Evolutionary conservation across 2,113 vertebrate species (phyloP).

Genomic region (Pachycephala philippinensis): DNA sequence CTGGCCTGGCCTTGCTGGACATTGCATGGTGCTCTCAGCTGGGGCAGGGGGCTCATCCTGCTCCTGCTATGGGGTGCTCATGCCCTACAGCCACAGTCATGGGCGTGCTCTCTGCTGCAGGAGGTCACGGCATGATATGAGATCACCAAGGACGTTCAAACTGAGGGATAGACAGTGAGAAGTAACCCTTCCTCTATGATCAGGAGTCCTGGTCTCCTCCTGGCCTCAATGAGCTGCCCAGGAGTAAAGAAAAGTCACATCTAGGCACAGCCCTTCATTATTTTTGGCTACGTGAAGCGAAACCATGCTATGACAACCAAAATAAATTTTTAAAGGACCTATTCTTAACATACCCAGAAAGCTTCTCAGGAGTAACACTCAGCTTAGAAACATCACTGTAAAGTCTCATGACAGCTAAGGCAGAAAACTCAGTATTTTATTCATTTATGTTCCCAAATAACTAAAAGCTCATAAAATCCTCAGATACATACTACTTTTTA

Average conservation of each 20-base stretch:
- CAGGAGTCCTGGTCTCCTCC: background rate
- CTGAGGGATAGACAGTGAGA: background rate
- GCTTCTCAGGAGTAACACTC: background rate
- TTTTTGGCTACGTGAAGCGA: background rate
- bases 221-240: background rate
- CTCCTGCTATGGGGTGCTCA: background rate
- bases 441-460: background rate
- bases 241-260: background rate
- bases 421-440: background rate
- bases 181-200: background rate
- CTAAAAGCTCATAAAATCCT: background rate
- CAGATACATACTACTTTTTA: background rate
- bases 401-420: background rate
- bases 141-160: background rate
- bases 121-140: background rate
- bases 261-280: background rate
- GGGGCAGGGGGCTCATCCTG: background rate
- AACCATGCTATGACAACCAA: background rate
- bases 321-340: background rate
- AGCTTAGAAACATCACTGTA: background rate
- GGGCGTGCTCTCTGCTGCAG: background rate
- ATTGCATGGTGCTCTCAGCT: background rate
- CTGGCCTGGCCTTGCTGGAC: background rate
- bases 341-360: background rate
- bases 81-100: accelerated